Base-by-base conservation (phyloP, 2,888 invertebrate genomes). In the Diadegma fenestrale region DNA sequence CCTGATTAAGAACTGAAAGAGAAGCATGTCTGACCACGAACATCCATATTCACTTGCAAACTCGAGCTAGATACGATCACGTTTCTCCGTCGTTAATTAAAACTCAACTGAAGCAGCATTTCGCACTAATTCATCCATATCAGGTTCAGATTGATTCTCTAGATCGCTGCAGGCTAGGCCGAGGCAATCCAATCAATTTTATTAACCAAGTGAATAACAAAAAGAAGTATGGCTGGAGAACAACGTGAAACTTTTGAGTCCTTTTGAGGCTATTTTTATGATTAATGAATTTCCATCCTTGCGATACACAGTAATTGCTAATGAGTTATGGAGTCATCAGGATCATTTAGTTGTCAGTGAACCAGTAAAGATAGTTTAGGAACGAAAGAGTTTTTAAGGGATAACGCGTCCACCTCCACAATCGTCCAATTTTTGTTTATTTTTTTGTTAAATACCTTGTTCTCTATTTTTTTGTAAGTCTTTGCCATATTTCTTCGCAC, bases 81-180 rank as follows among this genome's bases (percentile, higher is more conserved):
- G 48, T 30, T 80, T 63, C 5, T 68, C 54, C 63, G 26, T n/a
- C 81, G 63, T 81, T 84, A 81, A 84, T 84, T 73, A 81, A 84
- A 84, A 73, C 80, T 73, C 19, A 73, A 73, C 80, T 66, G 61
- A 22, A 77, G 75, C 33, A 43, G 19, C 33, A 68, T 81, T 77
- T 45, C 48, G 45, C 30, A 51, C 26, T 71, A 66, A 84, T 77
- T 22, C 69, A 37, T 76, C 41, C 61, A 45, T 30, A 33, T 48
- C 37, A 1, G 10, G 2, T 26, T 10, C 33, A 73, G 73, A 73
- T 73, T 73, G 37, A 64, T 76, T 51, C 37, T 37, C 37, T 48
- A 33, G 22, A 51, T 61, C 37, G n/a, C 45, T 43, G 33, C 48
- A 14, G 30, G 61, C n/a, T 19, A 72, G 61, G 3, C 22, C 7